A percentile compares a stretch with the other conserved stretches of the same genome.
These are phyloP conservation scores for Epinotia ramella DNA, from an alignment of 2,888 invertebrate genomes.

Conservation along the genomic window DNA sequence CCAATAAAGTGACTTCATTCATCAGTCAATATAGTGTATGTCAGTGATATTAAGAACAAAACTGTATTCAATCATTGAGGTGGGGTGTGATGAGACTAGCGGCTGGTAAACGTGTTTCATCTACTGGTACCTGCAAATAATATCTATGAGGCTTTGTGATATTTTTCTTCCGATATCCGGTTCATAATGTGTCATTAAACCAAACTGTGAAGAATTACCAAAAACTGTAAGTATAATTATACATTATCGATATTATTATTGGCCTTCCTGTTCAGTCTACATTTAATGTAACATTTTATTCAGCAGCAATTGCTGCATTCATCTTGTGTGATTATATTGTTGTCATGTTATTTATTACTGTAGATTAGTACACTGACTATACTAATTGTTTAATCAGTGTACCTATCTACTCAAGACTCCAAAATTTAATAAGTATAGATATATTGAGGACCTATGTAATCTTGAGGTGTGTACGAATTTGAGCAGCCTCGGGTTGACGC, in stretches of 20 bases:
- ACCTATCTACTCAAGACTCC: not conserved
- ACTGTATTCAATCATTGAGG: slow-evolving; percentile 54
- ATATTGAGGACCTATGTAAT: not conserved
- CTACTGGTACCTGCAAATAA: slow-evolving; percentile 94
- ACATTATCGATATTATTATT: not conserved
- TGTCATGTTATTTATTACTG: not conserved
- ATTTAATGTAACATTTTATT: no score
- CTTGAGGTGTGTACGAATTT: no score
- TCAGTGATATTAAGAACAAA: slow-evolving; percentile 37
- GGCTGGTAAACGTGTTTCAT: slow-evolving; percentile 63
- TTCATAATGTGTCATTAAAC: slow-evolving; percentile 94
- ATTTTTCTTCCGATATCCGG: slow-evolving; percentile 94
- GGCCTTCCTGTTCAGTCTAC: not conserved
- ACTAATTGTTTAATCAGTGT: no score
- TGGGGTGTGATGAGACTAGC: slow-evolving; percentile 77
- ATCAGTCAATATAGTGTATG: slow-evolving; percentile 30
- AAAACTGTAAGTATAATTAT: slow-evolving; percentile 17
- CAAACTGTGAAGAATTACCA: slow-evolving; percentile 88
- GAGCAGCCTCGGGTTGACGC: no score
- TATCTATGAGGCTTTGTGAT: slow-evolving; percentile 95
- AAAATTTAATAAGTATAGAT: not conserved
- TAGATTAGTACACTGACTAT: not conserved
- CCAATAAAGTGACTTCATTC: slow-evolving; percentile 54
- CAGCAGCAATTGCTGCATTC: not conserved
- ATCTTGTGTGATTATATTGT: not conserved